phyloP scores from a whole-genome alignment of 2,888 invertebrate species.

The Erebia epiphron region DNA sequence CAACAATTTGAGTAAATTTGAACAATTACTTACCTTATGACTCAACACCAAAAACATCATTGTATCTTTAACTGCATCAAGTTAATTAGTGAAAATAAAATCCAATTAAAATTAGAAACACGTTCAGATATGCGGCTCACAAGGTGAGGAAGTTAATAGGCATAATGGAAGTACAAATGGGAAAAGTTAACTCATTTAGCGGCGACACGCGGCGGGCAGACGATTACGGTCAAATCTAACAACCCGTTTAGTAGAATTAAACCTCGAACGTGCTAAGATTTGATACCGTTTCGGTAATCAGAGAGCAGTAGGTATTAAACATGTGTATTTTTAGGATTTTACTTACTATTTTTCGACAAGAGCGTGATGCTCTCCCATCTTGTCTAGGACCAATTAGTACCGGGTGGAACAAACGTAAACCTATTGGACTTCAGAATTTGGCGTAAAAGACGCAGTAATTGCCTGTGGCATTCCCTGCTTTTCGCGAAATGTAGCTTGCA shows the following conservation, averaged over 20 bases:
- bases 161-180: constrained; percentile 76
- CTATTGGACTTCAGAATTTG: too few relatives aligned
- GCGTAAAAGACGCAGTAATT: too few relatives aligned
- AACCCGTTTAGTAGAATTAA: constrained; percentile 32
- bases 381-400: too few relatives aligned
- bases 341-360: neutral
- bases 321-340: neutral
- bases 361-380: neutral
- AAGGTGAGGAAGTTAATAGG: constrained; percentile 61
- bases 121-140: neutral
- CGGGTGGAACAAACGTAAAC: too few relatives aligned
- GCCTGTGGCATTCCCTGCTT: too few relatives aligned
- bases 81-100: neutral
- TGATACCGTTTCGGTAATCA: constrained; percentile 25
- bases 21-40: too few relatives aligned
- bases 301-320: neutral
- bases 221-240: constrained; percentile 25
- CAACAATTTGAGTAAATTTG: too few relatives aligned
- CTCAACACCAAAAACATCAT: too few relatives aligned
- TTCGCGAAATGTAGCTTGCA: too few relatives aligned
- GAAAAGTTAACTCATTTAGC: constrained; percentile 74
- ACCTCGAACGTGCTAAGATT: constrained; percentile 34
- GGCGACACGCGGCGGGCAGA: constrained; percentile 43
- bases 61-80: too few relatives aligned
- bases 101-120: neutral